phyloP scores from a whole-genome alignment of 2,888 invertebrate species.

The Doris montereyensis region DNA sequence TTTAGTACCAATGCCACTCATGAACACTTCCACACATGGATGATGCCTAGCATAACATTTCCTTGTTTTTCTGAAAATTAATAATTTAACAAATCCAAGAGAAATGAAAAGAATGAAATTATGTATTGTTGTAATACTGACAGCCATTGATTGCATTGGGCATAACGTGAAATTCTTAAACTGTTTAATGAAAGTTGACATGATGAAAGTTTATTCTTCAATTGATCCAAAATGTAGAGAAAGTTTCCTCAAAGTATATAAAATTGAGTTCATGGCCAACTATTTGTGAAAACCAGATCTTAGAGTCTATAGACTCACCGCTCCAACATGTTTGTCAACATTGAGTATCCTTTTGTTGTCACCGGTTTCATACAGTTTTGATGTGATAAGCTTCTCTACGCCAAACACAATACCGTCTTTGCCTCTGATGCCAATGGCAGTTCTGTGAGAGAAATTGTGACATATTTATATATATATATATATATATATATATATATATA shows the following conservation, averaged over 20 bases:
- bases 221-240: background rate
- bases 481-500: too few species aligned
- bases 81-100: too few species aligned
- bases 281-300: background rate
- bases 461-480: too few species aligned
- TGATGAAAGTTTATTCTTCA: background rate
- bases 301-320: slow-evolving; percentile 77
- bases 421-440: slow-evolving; percentile 86
- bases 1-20: too few species aligned
- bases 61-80: too few species aligned
- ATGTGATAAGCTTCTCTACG: slow-evolving; percentile 95
- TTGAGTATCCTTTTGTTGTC: slow-evolving; percentile 91
- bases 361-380: slow-evolving; percentile 92
- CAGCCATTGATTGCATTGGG: too few species aligned
- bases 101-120: too few species aligned
- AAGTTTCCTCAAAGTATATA: background rate
- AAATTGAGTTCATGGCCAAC: background rate
- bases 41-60: too few species aligned
- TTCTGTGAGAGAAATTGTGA: slow-evolving; percentile 21
- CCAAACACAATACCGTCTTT: slow-evolving; percentile 98
- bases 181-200: too few species aligned
- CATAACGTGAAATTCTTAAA: too few species aligned
- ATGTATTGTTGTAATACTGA: too few species aligned
- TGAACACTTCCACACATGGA: too few species aligned
- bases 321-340: slow-evolving; percentile 93